Evolutionary conservation across 2,797 vertebrate species (phyloP).

Genomic region (Tauraco hartlaubi): DNA sequence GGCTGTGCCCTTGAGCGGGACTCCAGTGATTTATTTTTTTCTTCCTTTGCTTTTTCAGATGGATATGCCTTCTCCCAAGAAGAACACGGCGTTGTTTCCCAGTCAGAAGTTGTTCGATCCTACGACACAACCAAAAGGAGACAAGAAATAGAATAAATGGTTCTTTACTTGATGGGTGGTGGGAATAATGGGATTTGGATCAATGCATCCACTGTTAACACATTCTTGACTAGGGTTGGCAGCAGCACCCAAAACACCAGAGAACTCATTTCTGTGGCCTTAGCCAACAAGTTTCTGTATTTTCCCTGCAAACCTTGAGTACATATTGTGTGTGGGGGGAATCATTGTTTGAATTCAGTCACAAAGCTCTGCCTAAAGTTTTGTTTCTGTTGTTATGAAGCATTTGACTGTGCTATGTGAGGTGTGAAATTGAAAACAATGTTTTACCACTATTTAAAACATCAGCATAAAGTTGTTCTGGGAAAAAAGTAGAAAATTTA

Average conservation of each 20-base stretch:
- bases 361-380: slow-evolving; percentile 74
- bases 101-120: slow-evolving; percentile 95
- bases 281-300: slow-evolving; percentile 78
- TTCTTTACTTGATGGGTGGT: not conserved
- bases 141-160: slow-evolving; percentile 85
- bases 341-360: slow-evolving; percentile 43
- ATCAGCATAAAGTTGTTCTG: slow-evolving; percentile 32
- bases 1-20: not conserved
- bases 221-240: slow-evolving; percentile 57
- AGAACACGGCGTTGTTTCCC: slow-evolving; percentile 96
- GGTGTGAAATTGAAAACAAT: slow-evolving; percentile 79
- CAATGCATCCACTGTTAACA: slow-evolving; percentile 65
- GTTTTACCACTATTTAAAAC: slow-evolving; percentile 55
- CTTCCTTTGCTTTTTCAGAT: slow-evolving; percentile 82
- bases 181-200: slow-evolving; percentile 55
- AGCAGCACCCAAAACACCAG: slow-evolving; percentile 65
- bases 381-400: slow-evolving; percentile 74
- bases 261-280: slow-evolving; percentile 84
- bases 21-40: not conserved
- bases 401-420: slow-evolving; percentile 73
- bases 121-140: slow-evolving; percentile 96
- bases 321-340: not conserved
- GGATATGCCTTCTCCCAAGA: slow-evolving; percentile 99
- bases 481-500: slow-evolving; percentile 53
- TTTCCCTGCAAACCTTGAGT: slow-evolving; percentile 48